Evolutionary conservation across 2,888 invertebrate species (phyloP), one percentile per base, ranked within the genome.

Genomic region (Buathra laborator): DNA sequence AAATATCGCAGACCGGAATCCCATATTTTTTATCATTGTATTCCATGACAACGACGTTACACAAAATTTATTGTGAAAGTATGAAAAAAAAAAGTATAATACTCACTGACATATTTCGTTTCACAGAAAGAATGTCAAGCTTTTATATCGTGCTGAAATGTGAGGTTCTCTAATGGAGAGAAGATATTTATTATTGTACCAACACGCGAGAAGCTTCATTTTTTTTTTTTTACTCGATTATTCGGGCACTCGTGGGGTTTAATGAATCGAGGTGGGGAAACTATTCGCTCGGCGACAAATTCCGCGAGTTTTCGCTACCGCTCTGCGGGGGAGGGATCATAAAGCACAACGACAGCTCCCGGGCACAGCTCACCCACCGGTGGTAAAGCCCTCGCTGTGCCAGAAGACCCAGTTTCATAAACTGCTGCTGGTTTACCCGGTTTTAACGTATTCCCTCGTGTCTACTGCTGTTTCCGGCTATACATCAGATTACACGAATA

Each of bases 321-420:
- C 43, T 56, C 24, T 56, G 56, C 56, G 59, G 29, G n/a, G n/a
- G 48, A 70, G 48, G 59, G 68, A 78, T 78, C 77, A 68, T 78
- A 78, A 68, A 78, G 59, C 77, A 56, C 53, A 44, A 37, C 68
- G 56, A 67, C 46, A 77, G 46, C 59, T 46, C 43, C 59, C 56
- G 12, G 37, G 43, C 44, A 5, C 43, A 14, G 43, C 24, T 37
- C 53, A 32, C 44, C 12, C 16, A 48, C 19, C 56, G 29, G 24
- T 37, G 77, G 32, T 24, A 67, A 59, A 78, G n/a, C 37, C n/a
- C 43, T 29, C 71, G 76, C 56, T 67, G 78, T 79, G 70, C 79
- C 72, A 79, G 83, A 84, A 80, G 88, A 85, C 85, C 84, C 86
- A 87, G 86, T 89, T 89, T 89, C 88, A 89, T 87, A 88, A 89